A percentile compares a stretch with the other conserved stretches of the same genome.
Evolutionary conservation across 2,797 vertebrate genomes (phyloP).

Genomic region (Gastrophryne carolinensis): DNA sequence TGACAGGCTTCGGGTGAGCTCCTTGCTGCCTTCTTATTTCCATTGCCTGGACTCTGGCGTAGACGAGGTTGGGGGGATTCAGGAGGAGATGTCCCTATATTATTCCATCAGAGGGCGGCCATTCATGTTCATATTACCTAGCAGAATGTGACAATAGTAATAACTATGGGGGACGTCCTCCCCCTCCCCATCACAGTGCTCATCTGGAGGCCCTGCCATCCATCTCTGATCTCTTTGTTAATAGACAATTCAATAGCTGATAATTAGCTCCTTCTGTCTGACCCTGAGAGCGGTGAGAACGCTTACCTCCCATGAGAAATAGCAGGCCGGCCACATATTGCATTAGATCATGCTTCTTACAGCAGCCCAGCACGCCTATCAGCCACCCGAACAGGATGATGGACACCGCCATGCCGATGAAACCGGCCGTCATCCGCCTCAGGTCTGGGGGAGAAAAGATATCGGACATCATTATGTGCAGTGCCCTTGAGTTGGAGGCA

Average conservation of each 20-base stretch:
- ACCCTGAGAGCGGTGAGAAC: background rate
- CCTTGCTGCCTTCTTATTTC: no score
- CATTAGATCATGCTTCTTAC: conserved; percentile 94
- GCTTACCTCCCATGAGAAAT: conserved; percentile 95
- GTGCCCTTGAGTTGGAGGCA: no score
- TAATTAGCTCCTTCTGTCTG: conserved; percentile 4
- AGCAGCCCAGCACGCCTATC: conserved; percentile 90
- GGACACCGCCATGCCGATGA: conserved; percentile 92
- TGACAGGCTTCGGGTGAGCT: no score
- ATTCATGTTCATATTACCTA: no score
- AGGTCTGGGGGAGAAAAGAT: conserved; percentile 71
- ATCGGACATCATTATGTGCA: no score
- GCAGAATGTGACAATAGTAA: no score
- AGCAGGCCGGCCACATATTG: conserved; percentile 94
- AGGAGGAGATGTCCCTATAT: no score
- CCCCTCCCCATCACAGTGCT: background rate
- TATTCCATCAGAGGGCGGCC: no score
- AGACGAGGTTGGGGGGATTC: no score
- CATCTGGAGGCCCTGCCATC: background rate
- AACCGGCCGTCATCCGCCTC: conserved; percentile 91
- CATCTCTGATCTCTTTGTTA: conserved; percentile 23
- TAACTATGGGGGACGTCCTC: no score
- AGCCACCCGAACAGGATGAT: conserved; percentile 94
- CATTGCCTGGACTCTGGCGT: no score
- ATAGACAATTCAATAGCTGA: conserved; percentile 26